A percentile compares a stretch with the other conserved stretches of the same genome.
Evolutionary conservation across 2,113 vertebrate genomes (phyloP).

Genomic region (Pseudopodoces humilis): DNA sequence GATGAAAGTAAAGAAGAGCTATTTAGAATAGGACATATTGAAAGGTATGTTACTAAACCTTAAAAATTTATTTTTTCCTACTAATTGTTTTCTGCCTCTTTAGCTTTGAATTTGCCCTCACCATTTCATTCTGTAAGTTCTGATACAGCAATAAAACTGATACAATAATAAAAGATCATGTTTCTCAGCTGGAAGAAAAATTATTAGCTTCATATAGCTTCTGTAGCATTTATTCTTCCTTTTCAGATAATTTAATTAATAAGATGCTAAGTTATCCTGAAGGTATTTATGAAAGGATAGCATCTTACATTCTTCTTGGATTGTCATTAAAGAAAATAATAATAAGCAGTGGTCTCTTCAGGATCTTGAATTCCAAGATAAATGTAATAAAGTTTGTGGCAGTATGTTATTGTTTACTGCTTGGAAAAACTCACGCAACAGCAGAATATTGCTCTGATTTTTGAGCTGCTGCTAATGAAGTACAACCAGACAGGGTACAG

Average conservation of each 20-base stretch:
- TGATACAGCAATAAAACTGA: neutral
- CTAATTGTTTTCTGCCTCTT: neutral
- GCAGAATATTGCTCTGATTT: slow-evolving; percentile 6
- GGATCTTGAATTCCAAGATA: slow-evolving; percentile 26
- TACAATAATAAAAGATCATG: neutral
- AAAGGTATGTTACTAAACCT: neutral
- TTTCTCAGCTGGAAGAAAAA: neutral
- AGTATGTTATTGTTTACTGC: slow-evolving; percentile 55
- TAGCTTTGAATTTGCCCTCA: neutral
- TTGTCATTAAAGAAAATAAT: slow-evolving; percentile 3
- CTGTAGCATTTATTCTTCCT: neutral
- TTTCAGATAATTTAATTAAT: neutral
- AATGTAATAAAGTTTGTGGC: slow-evolving; percentile 27
- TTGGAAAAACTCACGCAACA: slow-evolving; percentile 40
- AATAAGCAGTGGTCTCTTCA: neutral
- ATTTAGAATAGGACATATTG: neutral
- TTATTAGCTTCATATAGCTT: neutral
- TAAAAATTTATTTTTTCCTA: neutral
- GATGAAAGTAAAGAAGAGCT: neutral
- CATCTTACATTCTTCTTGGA: neutral
- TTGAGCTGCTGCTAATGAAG: slow-evolving; percentile 28
- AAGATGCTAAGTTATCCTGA: neutral
- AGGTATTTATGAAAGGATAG: slow-evolving; percentile 9
- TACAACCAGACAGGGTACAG: slow-evolving; percentile 7
- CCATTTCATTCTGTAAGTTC: neutral